A percentile compares a stretch with the other conserved stretches of the same genome.
phyloP scores from a whole-genome alignment of 1,140 invertebrate genomes.

The Homarus americanus region DNA sequence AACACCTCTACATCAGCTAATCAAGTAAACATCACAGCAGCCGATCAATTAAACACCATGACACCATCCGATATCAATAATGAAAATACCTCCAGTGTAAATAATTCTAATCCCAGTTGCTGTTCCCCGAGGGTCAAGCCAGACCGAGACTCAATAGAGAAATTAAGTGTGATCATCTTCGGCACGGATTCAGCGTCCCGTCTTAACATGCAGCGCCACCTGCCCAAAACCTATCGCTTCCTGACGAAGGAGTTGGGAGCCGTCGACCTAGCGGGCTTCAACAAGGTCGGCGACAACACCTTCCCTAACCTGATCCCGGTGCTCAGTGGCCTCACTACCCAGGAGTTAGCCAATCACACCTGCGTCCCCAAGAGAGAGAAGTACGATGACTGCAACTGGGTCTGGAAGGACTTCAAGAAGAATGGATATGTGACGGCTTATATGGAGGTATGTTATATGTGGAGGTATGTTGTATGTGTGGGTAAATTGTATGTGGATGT shows the following conservation, averaged over 20 bases:
- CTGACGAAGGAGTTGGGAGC: conserved; percentile 81
- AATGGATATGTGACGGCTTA: conserved; percentile 88
- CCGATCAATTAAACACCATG: neutral
- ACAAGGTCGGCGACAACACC: conserved; percentile 90
- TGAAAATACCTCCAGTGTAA: neutral
- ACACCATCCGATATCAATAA: neutral
- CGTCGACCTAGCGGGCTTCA: conserved; percentile 87
- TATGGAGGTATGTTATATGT: conserved; percentile 81
- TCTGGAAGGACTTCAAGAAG: conserved; percentile 88
- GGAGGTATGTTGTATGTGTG: no score
- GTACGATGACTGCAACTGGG: conserved; percentile 86
- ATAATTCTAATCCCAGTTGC: no score
- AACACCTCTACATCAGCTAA: no score
- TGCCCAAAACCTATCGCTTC: conserved; percentile 85
- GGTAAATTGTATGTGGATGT: no score
- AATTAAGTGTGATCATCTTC: conserved; percentile 86
- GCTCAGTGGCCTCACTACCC: conserved; percentile 83
- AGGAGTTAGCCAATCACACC: conserved; percentile 80
- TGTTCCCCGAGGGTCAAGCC: neutral
- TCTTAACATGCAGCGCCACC: conserved; percentile 89
- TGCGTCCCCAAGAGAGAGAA: conserved; percentile 71
- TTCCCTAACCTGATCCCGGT: conserved; percentile 89
- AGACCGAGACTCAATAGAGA: conserved; percentile 42
- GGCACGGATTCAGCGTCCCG: conserved; percentile 92
- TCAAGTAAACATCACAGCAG: no score